Percentiles rank a stretch among this genome's conserved stretches.
These are phyloP conservation scores for Nephrotoma flavescens DNA, from an alignment of 2,888 invertebrate species.

Conservation along the genomic window DNA sequence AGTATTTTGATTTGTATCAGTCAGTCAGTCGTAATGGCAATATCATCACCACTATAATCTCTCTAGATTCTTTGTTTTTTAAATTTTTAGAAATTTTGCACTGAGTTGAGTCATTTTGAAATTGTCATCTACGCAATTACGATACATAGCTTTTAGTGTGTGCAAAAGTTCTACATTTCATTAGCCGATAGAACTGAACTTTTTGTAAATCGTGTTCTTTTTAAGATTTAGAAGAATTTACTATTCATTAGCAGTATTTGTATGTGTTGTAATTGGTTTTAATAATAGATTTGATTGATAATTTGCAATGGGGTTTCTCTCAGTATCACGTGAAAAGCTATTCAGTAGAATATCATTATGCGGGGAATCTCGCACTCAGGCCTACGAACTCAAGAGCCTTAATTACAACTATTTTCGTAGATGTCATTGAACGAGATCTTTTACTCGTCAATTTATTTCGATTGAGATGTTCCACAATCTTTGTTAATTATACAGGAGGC, in stretches of 20 bases:
- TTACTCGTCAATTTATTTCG: too few relatives aligned
- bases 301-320: too few relatives aligned
- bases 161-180: neutral
- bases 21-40: neutral
- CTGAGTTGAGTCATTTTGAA: neutral
- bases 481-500: too few relatives aligned
- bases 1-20: neutral
- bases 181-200: neutral
- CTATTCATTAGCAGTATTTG: neutral
- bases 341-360: too few relatives aligned
- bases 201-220: neutral
- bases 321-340: too few relatives aligned
- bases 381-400: too few relatives aligned
- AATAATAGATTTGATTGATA: too few relatives aligned
- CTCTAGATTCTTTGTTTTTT: neutral
- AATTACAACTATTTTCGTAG: too few relatives aligned
- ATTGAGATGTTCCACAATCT: too few relatives aligned
- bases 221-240: neutral
- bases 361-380: too few relatives aligned
- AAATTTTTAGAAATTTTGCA: neutral
- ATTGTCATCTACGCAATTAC: neutral
- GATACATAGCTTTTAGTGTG: neutral
- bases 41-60: neutral
- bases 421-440: too few relatives aligned
- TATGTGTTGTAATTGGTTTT: too few relatives aligned